Percentiles rank a stretch among this genome's conserved stretches.
These are phyloP conservation scores for Arion vulgaris DNA, from an alignment of 1,140 invertebrate species.

Conservation along the genomic window DNA sequence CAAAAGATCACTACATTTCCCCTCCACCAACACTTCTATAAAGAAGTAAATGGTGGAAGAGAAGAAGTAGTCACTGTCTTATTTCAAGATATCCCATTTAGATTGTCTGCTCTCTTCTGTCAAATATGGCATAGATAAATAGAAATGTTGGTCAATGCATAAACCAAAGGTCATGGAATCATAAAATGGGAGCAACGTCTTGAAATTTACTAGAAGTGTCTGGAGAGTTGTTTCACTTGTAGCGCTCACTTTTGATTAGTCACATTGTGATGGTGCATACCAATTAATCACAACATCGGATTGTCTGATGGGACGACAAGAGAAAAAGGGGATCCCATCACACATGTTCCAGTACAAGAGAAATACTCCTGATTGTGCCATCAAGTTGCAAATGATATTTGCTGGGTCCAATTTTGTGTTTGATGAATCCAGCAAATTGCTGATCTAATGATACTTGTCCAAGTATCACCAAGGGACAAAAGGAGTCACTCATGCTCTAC, in stretches of 20 bases:
- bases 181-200: background rate
- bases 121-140: constrained; percentile 1
- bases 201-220: constrained; percentile 14
- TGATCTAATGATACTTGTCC: constrained; percentile 33
- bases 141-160: background rate
- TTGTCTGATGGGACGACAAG: background rate
- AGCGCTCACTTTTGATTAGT: constrained; percentile 13
- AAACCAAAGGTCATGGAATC: constrained; percentile 6
- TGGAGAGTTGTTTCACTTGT: background rate
- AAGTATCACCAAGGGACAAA: constrained; percentile 29
- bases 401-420: constrained; percentile 32
- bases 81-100: constrained; percentile 6
- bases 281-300: constrained; percentile 25
- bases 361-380: constrained; percentile 36
- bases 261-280: constrained; percentile 27
- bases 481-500: constrained; percentile 12
- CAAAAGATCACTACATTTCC: too few species aligned
- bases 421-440: constrained; percentile 37
- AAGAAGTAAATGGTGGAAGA: too few species aligned
- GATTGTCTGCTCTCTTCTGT: background rate
- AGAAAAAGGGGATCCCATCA: constrained; percentile 14
- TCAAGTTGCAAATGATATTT: constrained; percentile 31
- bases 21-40: too few species aligned
- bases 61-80: background rate
- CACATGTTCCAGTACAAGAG: constrained; percentile 28